These are phyloP conservation scores for Rhombomys opimus DNA, from an alignment of 2,113 vertebrate species.

Conservation along the genomic window DNA sequence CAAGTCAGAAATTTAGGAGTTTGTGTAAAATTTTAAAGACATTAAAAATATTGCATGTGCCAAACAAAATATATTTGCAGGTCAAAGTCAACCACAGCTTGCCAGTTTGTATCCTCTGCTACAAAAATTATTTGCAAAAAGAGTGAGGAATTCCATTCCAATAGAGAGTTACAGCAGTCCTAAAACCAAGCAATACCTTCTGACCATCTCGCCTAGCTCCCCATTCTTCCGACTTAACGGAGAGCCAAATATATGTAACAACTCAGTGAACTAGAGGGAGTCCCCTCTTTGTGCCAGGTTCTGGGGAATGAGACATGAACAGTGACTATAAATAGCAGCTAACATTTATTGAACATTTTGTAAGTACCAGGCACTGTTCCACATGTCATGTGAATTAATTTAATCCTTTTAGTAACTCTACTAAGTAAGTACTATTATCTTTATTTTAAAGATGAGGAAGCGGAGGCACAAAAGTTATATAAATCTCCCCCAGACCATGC, in stretches of 20 bases:
- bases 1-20: conserved; percentile 53
- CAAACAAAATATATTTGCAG: not conserved
- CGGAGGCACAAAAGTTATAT: not conserved
- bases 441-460: conserved; percentile 70
- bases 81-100: conserved; percentile 41
- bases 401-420: conserved; percentile 50
- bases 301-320: conserved; percentile 35
- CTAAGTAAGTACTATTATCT: not conserved
- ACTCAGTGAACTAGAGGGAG: not conserved
- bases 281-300: not conserved
- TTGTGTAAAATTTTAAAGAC: conserved; percentile 52
- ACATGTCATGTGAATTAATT: conserved; percentile 6
- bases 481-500: conserved; percentile 38
- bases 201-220: not conserved
- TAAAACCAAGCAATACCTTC: conserved; percentile 48
- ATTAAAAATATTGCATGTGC: conserved; percentile 13
- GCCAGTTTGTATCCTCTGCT: not conserved
- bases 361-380: conserved; percentile 15
- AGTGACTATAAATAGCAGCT: conserved; percentile 46
- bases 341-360: conserved; percentile 44
- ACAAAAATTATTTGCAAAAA: conserved; percentile 46
- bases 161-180: not conserved
- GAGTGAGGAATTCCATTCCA: conserved; percentile 30
- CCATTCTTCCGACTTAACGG: not conserved
- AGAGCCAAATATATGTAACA: conserved; percentile 35